phyloP scores from a whole-genome alignment of 2,113 vertebrate species.

The Amphiprion ocellaris region DNA sequence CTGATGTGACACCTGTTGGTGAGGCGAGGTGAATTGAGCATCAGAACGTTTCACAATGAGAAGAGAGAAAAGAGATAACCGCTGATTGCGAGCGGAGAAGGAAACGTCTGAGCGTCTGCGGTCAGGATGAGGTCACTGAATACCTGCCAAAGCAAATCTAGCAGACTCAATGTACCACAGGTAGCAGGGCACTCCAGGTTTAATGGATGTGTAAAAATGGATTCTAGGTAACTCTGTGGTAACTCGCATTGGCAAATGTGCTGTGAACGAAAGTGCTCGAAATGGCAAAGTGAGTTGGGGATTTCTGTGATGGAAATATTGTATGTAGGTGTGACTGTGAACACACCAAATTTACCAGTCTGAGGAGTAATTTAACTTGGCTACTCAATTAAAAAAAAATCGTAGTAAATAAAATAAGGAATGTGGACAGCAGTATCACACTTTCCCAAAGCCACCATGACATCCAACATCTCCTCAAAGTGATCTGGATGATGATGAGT shows the following conservation, averaged over 20 bases:
- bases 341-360: not conserved
- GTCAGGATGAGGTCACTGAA: constrained; percentile 70
- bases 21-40: constrained; percentile 58
- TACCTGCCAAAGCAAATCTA: constrained; percentile 68
- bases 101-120: constrained; percentile 46
- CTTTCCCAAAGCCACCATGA: not conserved
- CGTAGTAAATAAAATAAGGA: not conserved
- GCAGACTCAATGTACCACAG: constrained; percentile 53
- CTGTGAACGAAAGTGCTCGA: constrained; percentile 4
- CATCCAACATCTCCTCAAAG: not conserved
- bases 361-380: not conserved
- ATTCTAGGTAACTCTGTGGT: constrained; percentile 43
- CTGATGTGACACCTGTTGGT: constrained; percentile 68
- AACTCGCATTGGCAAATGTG: constrained; percentile 39
- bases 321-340: constrained; percentile 2
- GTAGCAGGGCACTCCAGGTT: constrained; percentile 40
- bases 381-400: not conserved
- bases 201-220: constrained; percentile 63
- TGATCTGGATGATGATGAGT: constrained; percentile 4
- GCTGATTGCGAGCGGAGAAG: constrained; percentile 41
- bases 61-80: constrained; percentile 62
- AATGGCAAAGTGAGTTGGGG: not conserved
- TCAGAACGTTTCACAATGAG: constrained; percentile 57
- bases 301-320: not conserved
- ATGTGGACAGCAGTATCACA: not conserved